Evolutionary conservation across 2,797 vertebrate genomes (phyloP), one percentile per base, ranked within the genome.

Genomic region (Siniperca undulata): DNA sequence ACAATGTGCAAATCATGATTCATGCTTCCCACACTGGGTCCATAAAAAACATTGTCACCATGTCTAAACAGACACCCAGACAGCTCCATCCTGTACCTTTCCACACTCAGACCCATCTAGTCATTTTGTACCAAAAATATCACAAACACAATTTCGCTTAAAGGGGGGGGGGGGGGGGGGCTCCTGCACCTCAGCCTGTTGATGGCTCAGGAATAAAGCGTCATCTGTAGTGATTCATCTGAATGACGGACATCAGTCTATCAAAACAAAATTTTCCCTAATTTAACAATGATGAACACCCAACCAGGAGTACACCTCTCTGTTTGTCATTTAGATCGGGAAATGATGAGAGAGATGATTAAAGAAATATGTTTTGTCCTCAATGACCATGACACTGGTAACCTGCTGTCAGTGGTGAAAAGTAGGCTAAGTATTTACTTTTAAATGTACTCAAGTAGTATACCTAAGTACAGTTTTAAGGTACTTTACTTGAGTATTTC

Each of bases 1-100:
- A 50, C 74, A 75, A 14, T 73, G 80, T 72, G 59, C 3, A 13
- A 66, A 70, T 78, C 62, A 58, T 84, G 86, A 90, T 44, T 92
- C 84, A 88, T 59, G 65, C 72, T 65, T 85, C 74, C 50, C 27
- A 68, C 76, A 66, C 38, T 40, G 55, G 64, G 40, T 52, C 70
- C 58, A 50, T 67, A 56, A 72, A 58, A 70, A 74, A 74, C 64
- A 84, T 24, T 78, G 74, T 75, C 74, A 48, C 73, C 13, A 36
- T 36, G n/a, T 84, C 65, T 40, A 78, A 82, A 85, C 77, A 87
- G 60, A 74, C 60, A 78, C 3, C n/a, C n/a, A 77, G 46, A 65
- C 40, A 66, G 53, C 22, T 66, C 53, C 64, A 79, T 58, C 22
- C 66, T 64, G 3, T 65, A 42, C 20, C 61, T 77, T 55, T 64